Conservation (phyloP, 2,113 vertebrate species). For the Callipepla californica region DNA sequence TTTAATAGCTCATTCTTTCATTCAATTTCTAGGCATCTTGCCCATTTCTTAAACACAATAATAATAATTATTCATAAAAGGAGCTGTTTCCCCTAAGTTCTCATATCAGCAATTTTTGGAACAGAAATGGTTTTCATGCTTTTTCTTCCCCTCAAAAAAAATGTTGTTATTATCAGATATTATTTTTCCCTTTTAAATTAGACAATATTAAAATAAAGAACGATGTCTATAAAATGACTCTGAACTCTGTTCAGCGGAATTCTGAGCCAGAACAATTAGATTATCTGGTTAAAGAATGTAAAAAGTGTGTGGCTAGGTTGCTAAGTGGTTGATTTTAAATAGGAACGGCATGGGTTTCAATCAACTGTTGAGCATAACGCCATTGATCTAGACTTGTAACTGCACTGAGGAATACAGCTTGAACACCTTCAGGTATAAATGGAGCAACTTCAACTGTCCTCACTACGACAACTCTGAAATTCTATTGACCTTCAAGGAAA, state of each 20-base stretch:
- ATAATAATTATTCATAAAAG: slow-evolving; percentile 77
- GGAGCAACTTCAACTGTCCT: not conserved
- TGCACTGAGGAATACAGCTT: not conserved
- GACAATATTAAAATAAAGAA: slow-evolving; percentile 50
- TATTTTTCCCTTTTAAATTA: slow-evolving; percentile 63
- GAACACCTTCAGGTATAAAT: not conserved
- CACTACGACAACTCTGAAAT: not conserved
- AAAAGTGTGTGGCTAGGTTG: not conserved
- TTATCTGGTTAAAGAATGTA: slow-evolving; percentile 23
- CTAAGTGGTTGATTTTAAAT: not conserved
- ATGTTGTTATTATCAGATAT: slow-evolving; percentile 7
- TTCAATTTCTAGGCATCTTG: slow-evolving; percentile 74
- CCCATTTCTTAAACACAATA: slow-evolving; percentile 74
- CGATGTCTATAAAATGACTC: not conserved
- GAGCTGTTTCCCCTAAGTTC: slow-evolving; percentile 60
- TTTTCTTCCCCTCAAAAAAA: not conserved
- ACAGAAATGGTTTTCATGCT: slow-evolving; percentile 49
- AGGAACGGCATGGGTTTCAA: not conserved
- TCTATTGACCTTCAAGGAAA: not conserved
- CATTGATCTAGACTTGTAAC: not conserved
- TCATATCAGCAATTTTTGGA: slow-evolving; percentile 73
- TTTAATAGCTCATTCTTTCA: slow-evolving; percentile 76
- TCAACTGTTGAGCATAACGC: not conserved
- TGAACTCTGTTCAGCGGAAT: not conserved
- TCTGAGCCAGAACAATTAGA: slow-evolving; percentile 19